phyloP scores from a whole-genome alignment of 1,140 invertebrate species.

The Oppia nitens region DNA sequence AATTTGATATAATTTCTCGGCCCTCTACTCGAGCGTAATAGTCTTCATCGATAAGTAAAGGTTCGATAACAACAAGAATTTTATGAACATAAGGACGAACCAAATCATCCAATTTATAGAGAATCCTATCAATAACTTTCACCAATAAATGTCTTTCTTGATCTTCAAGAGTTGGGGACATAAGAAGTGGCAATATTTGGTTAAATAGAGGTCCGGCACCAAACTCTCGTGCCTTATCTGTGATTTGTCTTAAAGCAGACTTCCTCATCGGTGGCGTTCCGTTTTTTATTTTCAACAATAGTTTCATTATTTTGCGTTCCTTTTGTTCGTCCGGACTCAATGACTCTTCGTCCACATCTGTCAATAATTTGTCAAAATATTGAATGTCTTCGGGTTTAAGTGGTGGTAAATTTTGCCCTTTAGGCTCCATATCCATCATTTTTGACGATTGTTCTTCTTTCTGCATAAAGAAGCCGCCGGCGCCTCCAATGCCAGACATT shows the following conservation, averaged over 20 bases:
- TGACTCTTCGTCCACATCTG: slow-evolving; percentile 93
- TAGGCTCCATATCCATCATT: slow-evolving; percentile 90
- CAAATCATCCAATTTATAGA: slow-evolving; percentile 96
- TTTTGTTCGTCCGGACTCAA: slow-evolving; percentile 92
- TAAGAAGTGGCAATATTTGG: slow-evolving; percentile 92
- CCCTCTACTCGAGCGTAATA: slow-evolving; percentile 99
- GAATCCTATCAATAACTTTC: slow-evolving; percentile 95
- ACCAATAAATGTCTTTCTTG: slow-evolving; percentile 98
- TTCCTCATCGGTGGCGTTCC: slow-evolving; percentile 99
- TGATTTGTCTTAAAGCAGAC: slow-evolving; percentile 89
- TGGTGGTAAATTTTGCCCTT: slow-evolving; percentile 81
- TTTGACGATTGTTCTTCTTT: slow-evolving; percentile 45
- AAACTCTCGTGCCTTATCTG: slow-evolving; percentile 94
- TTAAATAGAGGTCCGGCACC: slow-evolving; percentile 97
- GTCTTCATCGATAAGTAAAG: slow-evolving; percentile 96
- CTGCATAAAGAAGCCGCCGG: slow-evolving; percentile 81
- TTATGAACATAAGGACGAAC: slow-evolving; percentile 99
- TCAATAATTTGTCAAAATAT: slow-evolving; percentile 95
- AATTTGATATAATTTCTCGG: slow-evolving; percentile 96
- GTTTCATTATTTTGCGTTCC: slow-evolving; percentile 97
- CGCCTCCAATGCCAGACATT: slow-evolving; percentile 28
- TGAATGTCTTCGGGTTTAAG: slow-evolving; percentile 99
- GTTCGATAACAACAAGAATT: slow-evolving; percentile 98
- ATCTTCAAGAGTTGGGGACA: slow-evolving; percentile 98
- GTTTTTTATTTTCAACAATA: slow-evolving; percentile 96